phyloP scores from a whole-genome alignment of 2,113 vertebrate species.

The Jacana jacana region DNA sequence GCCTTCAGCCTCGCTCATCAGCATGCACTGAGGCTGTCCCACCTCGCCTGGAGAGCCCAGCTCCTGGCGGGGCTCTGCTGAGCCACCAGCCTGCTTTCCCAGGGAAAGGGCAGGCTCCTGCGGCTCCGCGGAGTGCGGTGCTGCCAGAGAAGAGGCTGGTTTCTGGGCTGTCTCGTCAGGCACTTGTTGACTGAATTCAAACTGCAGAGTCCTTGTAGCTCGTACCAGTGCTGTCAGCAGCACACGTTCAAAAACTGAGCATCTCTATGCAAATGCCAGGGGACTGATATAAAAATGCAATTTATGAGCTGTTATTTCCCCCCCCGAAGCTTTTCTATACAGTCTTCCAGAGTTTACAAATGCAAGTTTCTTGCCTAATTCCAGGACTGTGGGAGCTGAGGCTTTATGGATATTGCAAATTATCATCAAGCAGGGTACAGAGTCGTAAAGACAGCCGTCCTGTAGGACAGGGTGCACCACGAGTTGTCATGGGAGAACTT shows the following conservation, averaged over 20 bases:
- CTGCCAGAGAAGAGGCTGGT: background rate
- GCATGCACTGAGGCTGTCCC: background rate
- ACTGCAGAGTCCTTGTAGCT: background rate
- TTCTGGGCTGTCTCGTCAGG: background rate
- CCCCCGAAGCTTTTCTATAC: background rate
- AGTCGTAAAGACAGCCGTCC: fast-evolving
- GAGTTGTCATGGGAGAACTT: background rate
- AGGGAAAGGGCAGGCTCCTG: constrained; percentile 22
- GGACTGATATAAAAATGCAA: background rate
- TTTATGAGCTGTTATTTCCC: background rate
- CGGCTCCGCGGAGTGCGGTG: fast-evolving
- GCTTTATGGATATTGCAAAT: background rate
- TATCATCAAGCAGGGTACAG: background rate
- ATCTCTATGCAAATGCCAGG: background rate
- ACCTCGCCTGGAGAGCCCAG: fast-evolving
- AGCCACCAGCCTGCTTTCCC: background rate
- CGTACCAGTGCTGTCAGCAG: background rate
- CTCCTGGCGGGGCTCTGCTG: background rate
- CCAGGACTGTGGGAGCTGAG: background rate
- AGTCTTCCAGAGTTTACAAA: background rate
- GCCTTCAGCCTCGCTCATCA: background rate
- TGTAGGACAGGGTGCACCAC: background rate
- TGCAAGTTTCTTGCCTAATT: background rate
- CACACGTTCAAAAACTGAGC: background rate
- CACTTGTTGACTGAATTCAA: background rate